phyloP scores from a whole-genome alignment of 2,113 vertebrate genomes.

The Odontophorus gujanensis region DNA sequence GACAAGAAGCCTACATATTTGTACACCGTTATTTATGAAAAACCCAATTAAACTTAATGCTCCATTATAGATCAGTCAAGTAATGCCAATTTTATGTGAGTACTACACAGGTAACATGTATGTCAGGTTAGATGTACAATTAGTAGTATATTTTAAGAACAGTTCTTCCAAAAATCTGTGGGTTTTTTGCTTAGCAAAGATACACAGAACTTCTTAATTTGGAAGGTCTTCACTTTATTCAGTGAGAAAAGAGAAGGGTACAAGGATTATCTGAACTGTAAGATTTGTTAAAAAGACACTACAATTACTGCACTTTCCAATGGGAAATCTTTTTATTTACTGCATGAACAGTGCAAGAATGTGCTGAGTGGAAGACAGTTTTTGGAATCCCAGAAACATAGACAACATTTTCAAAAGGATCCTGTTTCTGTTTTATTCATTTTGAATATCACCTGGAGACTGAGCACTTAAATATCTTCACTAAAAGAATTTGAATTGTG shows the following conservation, averaged over 20 bases:
- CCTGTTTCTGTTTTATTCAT: not conserved
- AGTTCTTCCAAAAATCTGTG: not conserved
- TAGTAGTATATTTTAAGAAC: not conserved
- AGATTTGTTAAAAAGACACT: not conserved
- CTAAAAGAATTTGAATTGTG: not conserved
- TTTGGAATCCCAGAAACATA: not conserved
- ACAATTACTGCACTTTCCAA: not conserved
- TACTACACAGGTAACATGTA: not conserved
- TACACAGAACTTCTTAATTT: not conserved
- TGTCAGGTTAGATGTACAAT: not conserved
- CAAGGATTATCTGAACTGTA: not conserved
- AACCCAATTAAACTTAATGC: not conserved
- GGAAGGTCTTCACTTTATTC: not conserved
- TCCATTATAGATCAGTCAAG: not conserved
- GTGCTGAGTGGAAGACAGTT: not conserved
- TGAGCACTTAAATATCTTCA: not conserved
- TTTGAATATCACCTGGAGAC: not conserved
- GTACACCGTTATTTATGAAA: not conserved
- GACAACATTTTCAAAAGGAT: not conserved
- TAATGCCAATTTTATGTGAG: not conserved
- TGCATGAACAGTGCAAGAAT: not conserved
- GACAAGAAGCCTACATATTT: not conserved
- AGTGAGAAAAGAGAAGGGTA: not conserved
- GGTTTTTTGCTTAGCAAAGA: not conserved
- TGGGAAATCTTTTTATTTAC: not conserved